phyloP scores from a whole-genome alignment of 2,797 vertebrate genomes.

The Acanthopagrus latus region DNA sequence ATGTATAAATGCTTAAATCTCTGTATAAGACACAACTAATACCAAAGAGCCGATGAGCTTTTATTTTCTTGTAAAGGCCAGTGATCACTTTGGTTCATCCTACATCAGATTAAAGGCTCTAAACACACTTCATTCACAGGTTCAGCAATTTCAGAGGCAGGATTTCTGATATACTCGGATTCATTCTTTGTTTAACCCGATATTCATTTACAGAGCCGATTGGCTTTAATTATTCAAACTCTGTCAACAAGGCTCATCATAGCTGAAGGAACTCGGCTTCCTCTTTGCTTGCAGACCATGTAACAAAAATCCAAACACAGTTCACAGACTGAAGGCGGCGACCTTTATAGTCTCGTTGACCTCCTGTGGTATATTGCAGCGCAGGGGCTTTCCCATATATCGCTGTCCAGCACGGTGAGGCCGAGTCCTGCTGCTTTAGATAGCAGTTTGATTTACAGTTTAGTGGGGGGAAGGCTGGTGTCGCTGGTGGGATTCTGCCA shows the following conservation, averaged over 20 bases:
- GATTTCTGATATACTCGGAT: slow-evolving; percentile 47
- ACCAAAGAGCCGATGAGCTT: slow-evolving; percentile 24
- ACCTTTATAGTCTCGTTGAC: slow-evolving; percentile 72
- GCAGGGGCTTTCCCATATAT: slow-evolving; percentile 72
- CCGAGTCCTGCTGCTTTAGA: slow-evolving; percentile 63
- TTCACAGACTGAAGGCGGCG: slow-evolving; percentile 61
- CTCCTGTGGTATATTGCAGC: slow-evolving; percentile 50
- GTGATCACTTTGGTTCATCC: slow-evolving; percentile 37
- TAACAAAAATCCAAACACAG: slow-evolving; percentile 66
- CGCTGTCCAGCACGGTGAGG: slow-evolving; percentile 46
- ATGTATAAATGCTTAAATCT: slow-evolving; percentile 8
- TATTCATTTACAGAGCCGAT: slow-evolving; percentile 58
- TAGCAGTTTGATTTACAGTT: slow-evolving; percentile 79
- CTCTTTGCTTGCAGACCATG: slow-evolving; percentile 51
- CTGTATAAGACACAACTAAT: slow-evolving; percentile 26
- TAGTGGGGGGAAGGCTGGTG: slow-evolving; percentile 49
- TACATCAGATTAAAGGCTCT: slow-evolving; percentile 48
- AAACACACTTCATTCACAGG: slow-evolving; percentile 52
- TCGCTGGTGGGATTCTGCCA: slow-evolving; percentile 55
- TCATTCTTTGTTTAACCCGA: slow-evolving; percentile 59
- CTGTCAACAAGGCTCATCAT: slow-evolving; percentile 67
- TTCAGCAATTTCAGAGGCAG: slow-evolving; percentile 38
- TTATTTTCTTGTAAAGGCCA: slow-evolving; percentile 24
- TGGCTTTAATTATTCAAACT: slow-evolving; percentile 68
- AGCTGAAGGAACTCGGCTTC: slow-evolving; percentile 25